A percentile compares a stretch with the other conserved stretches of the same genome.
These are phyloP conservation scores for Apteryx owenii DNA, from an alignment of 2,113 vertebrate species.

Conservation along the genomic window DNA sequence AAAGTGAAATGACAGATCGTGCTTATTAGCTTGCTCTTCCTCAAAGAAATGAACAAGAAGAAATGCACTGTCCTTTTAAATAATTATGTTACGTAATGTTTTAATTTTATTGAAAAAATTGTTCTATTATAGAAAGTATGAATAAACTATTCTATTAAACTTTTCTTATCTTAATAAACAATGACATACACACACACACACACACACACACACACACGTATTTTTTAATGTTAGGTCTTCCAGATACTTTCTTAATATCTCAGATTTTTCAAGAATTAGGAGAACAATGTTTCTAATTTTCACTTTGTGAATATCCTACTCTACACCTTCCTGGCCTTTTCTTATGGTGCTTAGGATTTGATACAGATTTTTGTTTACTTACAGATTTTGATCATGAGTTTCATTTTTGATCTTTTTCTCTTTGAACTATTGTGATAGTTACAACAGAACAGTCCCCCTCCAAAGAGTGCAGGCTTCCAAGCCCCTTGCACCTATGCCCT, in stretches of 20 bases:
- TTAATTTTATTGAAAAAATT: background rate
- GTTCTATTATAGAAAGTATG: background rate
- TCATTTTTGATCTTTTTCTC: background rate
- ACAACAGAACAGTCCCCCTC: background rate
- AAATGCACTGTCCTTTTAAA: background rate
- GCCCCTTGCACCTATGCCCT: too few species aligned
- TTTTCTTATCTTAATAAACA: background rate
- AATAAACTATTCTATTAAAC: background rate
- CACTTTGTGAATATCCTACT: background rate
- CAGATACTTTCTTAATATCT: background rate
- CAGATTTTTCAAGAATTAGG: background rate
- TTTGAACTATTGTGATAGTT: background rate
- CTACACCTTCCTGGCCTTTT: background rate
- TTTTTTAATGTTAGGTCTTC: background rate
- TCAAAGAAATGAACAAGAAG: slow-evolving; percentile 8
- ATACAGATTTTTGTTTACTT: background rate
- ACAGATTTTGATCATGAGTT: background rate
- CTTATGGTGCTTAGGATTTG: background rate
- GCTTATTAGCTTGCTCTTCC: slow-evolving; percentile 7
- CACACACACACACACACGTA: too few species aligned
- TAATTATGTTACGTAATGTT: background rate
- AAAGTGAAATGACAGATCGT: slow-evolving; percentile 12
- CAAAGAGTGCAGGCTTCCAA: background rate
- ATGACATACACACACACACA: too few species aligned
- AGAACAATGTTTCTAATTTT: background rate